These are phyloP conservation scores for Drosophila lutescens DNA, from an alignment of 2,888 invertebrate genomes.

Conservation along the genomic window DNA sequence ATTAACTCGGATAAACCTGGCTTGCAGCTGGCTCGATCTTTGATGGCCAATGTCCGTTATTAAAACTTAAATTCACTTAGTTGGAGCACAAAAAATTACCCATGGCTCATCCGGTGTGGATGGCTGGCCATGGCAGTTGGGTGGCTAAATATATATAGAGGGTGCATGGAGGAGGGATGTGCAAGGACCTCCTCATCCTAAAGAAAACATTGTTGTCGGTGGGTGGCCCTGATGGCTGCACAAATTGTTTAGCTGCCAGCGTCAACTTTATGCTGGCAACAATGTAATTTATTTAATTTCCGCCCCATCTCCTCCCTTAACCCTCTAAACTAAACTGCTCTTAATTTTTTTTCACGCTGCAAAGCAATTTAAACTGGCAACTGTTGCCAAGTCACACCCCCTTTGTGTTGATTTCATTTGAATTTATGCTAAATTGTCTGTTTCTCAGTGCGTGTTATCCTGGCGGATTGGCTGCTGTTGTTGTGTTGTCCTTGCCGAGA, in stretches of 20 bases:
- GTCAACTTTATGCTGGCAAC: slow-evolving; percentile 66
- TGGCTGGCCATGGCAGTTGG: background rate
- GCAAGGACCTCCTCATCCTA: slow-evolving; percentile 7
- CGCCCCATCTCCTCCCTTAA: slow-evolving; percentile 7
- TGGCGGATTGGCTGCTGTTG: slow-evolving; percentile 49
- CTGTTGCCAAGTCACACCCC: slow-evolving; percentile 53
- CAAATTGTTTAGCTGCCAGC: slow-evolving; percentile 71
- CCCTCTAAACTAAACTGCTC: slow-evolving; percentile 23
- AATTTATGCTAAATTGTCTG: slow-evolving; percentile 76
- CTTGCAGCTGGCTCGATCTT: slow-evolving; percentile 32
- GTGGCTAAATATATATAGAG: background rate
- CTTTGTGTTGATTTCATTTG: slow-evolving; percentile 66
- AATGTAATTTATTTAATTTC: slow-evolving; percentile 75
- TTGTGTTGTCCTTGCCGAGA: slow-evolving; percentile 16
- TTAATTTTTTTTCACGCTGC: slow-evolving; percentile 37
- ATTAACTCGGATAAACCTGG: slow-evolving; percentile 58
- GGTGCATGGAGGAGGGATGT: background rate
- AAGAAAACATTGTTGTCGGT: slow-evolving; percentile 19
- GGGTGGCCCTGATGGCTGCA: slow-evolving; percentile 61
- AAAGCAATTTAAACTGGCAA: slow-evolving; percentile 61
- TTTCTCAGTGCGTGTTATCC: slow-evolving; percentile 75
- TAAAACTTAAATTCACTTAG: slow-evolving; percentile 77
- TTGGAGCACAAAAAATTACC: slow-evolving; percentile 57
- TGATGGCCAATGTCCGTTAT: slow-evolving; percentile 56
- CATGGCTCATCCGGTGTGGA: slow-evolving; percentile 45